Base-by-base conservation (phyloP, 2,113 vertebrate genomes). In the Carlito syrichta region DNA sequence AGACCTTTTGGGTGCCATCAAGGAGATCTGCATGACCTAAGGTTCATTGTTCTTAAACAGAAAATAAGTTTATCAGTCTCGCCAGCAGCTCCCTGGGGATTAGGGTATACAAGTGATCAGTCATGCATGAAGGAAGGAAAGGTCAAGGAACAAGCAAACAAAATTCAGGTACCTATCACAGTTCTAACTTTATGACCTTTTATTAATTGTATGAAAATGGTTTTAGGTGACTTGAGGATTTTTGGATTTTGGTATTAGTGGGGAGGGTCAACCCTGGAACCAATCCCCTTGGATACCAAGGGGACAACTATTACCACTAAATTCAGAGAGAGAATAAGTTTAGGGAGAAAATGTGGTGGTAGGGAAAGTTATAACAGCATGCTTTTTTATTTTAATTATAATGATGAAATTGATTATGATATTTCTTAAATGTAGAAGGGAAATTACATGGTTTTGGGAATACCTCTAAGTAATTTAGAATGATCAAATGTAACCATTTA, bases 371-470 rank as follows among this genome's bases (percentile, higher is more conserved):
- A 97, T 40, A 68, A 95, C 76, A 96, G 8, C 43, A 12, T 87
- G 14, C 5, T 84, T 96, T 96, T 45, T 6, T 68, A 6, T 95
- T 94, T 90, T 73, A 92, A 95, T 97, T 95, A 22, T 79, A 92
- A 56, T 69, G 25, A 40, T 27, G 89, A 84, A 38, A 58, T 96
- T 94, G 32, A 66, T 8, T 95, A 27, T 86, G 87, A 40, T 45
- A 86, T 25, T 83, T 6, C 77, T 35, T 92, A 84, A 89, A 50
- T 74, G 32, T 40, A 91, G 35, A 74, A 81, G 10, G 14, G 73
- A 95, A 35, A 58, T 95, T 73, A 40, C 3, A n/a, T 0, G 0
- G 22, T 63, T 68, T 95, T 97, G 68, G 45, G 66, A 96, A 27
- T 85, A 78, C 1, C 17, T 93, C 16, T 52, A 76, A 84, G 82